Base-by-base conservation (phyloP, 2,113 vertebrate species). In the Paradoxurus hermaphroditus region DNA sequence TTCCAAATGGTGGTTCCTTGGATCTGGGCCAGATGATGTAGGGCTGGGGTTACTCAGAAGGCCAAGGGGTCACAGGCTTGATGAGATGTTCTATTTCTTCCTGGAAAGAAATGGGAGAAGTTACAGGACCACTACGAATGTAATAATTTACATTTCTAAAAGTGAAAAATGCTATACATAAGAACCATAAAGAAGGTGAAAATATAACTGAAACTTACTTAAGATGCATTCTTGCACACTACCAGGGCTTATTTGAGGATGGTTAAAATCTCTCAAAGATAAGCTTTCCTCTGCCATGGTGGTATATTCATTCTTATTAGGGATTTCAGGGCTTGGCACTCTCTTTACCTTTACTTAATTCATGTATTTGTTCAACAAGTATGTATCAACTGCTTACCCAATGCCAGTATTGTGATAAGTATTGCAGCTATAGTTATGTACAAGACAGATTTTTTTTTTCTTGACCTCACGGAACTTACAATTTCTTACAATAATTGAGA, bases 91-190 rank as follows among this genome's bases (percentile, higher is more conserved):
- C 41, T 90, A 0, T 62, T 94, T 88, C 81, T 81, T 96, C 21
- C 91, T 91, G 65, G 25, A 73, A 94, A 59, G 27, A 93, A 86
- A 95, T 27, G n/a, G 4, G 29, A 77, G 39, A 59, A 13, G 9
- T 70, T 78, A 73, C 21, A 11, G 0, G 18, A 9, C 5, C 44
- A 79, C 25, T 39, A 36, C 13, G 94, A 72, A 75, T 41, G 4
- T 34, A 82, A 44, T 86, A 10, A 19, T 85, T 62, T 84, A 56
- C 27, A 59, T 70, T 93, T 89, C 25, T 34, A 86, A 67, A 59
- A 10, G 15, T 72, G 29, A 86, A 95, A 92, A 67, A 67, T 68
- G 19, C 4, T 94, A 23, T 53, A 10, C 18, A n/a, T 0, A 79
- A 44, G n/a, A 95, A 12, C 9, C 11, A 29, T 36, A 73, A 70